Base-by-base conservation (phyloP, 2,113 vertebrate genomes). In the Blennius ocellaris region DNA sequence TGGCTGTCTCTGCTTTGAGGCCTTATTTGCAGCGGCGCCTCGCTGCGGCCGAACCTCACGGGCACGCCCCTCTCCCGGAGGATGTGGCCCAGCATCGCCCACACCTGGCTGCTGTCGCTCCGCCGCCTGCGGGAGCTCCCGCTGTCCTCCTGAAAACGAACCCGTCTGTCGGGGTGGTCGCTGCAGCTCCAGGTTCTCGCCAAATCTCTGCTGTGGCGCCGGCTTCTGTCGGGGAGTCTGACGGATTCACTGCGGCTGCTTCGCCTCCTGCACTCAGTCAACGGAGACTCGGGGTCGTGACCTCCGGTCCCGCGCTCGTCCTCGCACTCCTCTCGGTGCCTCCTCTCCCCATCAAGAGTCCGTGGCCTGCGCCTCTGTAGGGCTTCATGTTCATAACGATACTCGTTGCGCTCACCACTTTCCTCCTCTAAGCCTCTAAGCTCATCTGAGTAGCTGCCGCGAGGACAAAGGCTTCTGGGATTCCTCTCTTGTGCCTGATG, bases 1-100 rank as follows among this genome's bases (percentile, higher is more conserved):
- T 81, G 88, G 74, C 88, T 77, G 65, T 82, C 73, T 79, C 79
- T 78, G 48, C 83, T 84, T 70, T 74, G 84, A 68, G 73, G 71
- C 5, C 51, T 7, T 73, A 86, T 86, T 79, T 91, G 88, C 17
- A 88, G 82, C 0, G 90, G 84, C 4, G 63, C 88, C 66, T 86
- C 79, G 0, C 37, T 61, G 73, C 53, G 15, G 4, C 88, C 78
- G 0, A 90, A 8, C 57, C 60, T 89, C 55, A 92, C 90, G 1
- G 90, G 80, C 44, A 93, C 87, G 10, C 92, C 92, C 59, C 92
- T 79, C 65, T 91, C 92, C 44, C 56, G 61, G 61, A 92, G 87
- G 41, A 90, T 63, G 15, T 79, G 78, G 14, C 87, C 85, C 3
- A 89, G 73, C 82, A 90, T 89, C 78, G 83, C 74, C 91, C 93